Evolutionary conservation across 2,888 invertebrate species (phyloP), one percentile per base, ranked within the genome.

Genomic region (Synergus gifuensis): DNA sequence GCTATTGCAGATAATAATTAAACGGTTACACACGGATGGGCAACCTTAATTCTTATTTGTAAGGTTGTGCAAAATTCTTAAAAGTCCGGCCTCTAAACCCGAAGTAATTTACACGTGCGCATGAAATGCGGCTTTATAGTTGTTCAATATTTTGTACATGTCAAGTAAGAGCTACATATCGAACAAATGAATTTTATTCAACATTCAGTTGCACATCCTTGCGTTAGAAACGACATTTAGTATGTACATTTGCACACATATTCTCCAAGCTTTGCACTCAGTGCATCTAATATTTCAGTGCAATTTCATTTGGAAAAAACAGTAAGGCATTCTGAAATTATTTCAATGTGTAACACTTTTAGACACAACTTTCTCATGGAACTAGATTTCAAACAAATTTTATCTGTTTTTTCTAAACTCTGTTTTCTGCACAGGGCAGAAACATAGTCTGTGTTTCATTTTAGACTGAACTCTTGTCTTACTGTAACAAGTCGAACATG

Each of bases 1-100:
- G 36, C 54, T 73, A 58, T 73, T 73, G 54, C n/a, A 36, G 73
- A 73, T 36, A 69, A 58, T 62, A 62, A 62, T 62, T 36, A 46
- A 46, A 46, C 46, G 42, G 2, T 46, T 46, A 49, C 28, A 54
- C 11, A 58, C 8, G 14, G 69, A 58, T 58, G 73, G 54, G 73
- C 73, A 73, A 40, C 54, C 36, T 73, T 73, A 14, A 8, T n/a
- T 66, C n/a, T 54, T 5, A 36, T 36, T 4, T 36, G 4, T 36
- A 36, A 4, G 36, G 36, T 36, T 36, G 36, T 36, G 36, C 36
- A 4, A 36, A 36, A 36, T 36, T 36, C 36, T 36, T 36, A 2
- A 36, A 22, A n/a, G n/a, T n/a, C n/a, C n/a, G n/a, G n/a, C n/a
- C n/a, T n/a, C n/a, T n/a, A n/a, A n/a, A n/a, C n/a, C n/a, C n/a